A percentile compares a stretch with the other conserved stretches of the same genome.
phyloP scores from a whole-genome alignment of 2,888 invertebrate genomes.

The Amiota minor region DNA sequence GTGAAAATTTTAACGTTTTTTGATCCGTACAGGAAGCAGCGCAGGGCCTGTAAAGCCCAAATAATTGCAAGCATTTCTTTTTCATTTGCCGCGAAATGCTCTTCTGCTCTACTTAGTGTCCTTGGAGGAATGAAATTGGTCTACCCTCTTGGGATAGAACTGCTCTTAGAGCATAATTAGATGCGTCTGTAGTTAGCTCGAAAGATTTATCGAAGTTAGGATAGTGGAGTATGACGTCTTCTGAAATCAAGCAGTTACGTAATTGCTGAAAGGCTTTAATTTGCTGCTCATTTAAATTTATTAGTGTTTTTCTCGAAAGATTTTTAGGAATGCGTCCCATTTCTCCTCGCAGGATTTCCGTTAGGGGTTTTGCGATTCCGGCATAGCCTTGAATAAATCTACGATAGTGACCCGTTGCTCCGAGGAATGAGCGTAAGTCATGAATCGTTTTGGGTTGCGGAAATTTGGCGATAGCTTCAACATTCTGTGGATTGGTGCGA shows the following conservation, averaged over 20 bases:
- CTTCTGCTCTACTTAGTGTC: constrained; percentile 9
- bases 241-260: constrained; percentile 29
- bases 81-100: constrained; percentile 20
- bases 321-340: constrained; percentile 5
- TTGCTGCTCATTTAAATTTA: constrained; percentile 2
- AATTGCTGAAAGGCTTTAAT: constrained; percentile 30
- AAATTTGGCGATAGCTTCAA: not conserved
- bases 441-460: constrained; percentile 12
- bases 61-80: constrained; percentile 28
- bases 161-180: constrained; percentile 14
- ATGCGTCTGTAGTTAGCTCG: not conserved
- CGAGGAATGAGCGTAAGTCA: constrained; percentile 28
- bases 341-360: constrained; percentile 8
- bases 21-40: too few relatives aligned
- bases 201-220: not conserved
- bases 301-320: constrained; percentile 11
- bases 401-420: too few relatives aligned
- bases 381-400: constrained; percentile 23
- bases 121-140: too few relatives aligned
- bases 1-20: too few relatives aligned
- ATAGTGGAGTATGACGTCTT: constrained; percentile 12
- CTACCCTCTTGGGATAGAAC: too few relatives aligned
- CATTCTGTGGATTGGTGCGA: not conserved
- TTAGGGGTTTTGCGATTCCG: constrained; percentile 31
- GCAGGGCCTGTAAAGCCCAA: too few relatives aligned